These are phyloP conservation scores for Indicator maculatus DNA, from an alignment of 2,113 vertebrate genomes.

Conservation along the genomic window DNA sequence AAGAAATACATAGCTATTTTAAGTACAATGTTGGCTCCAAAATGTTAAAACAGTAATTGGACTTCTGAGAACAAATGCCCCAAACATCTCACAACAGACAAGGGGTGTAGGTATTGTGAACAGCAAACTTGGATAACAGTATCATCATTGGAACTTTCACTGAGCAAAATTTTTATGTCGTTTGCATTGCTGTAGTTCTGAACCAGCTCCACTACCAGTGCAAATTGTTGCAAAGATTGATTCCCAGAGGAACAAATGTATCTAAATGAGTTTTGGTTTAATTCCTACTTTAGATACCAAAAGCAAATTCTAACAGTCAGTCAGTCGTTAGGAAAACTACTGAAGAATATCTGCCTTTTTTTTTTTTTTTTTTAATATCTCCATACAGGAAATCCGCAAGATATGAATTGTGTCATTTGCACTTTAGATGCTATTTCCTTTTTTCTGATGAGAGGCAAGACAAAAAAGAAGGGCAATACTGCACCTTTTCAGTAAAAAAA, in stretches of 20 bases:
- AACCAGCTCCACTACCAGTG: background rate
- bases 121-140: background rate
- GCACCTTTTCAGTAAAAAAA: background rate
- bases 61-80: background rate
- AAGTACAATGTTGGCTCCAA: background rate
- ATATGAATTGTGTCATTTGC: background rate
- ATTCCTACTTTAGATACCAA: background rate
- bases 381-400: background rate
- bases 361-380: background rate
- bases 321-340: background rate
- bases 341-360: background rate
- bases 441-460: background rate
- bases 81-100: background rate
- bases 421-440: background rate
- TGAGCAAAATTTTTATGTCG: background rate
- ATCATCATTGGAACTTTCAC: background rate
- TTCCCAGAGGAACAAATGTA: background rate
- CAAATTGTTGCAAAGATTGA: background rate
- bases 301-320: constrained; percentile 4
- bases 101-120: background rate
- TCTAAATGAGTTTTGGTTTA: constrained; percentile 1
- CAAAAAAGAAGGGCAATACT: background rate
- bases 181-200: background rate
- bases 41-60: background rate
- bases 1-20: constrained; percentile 3